Conservation (phyloP, 2,797 vertebrate genomes). For the Aulostomus chinensis region DNA sequence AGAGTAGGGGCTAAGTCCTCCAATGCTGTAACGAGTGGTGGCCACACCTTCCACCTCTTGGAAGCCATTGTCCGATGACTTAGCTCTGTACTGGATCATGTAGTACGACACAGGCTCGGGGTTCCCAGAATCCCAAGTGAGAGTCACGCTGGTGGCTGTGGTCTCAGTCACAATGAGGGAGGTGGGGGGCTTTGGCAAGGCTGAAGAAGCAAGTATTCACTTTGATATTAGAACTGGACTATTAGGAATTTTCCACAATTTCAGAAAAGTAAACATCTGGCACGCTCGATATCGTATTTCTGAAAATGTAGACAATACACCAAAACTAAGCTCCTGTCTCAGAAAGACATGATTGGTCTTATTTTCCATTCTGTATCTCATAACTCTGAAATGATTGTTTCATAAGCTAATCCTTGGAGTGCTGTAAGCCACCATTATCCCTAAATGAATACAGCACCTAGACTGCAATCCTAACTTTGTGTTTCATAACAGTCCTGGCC, state of each 20-base stretch:
- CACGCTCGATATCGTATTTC: constrained; percentile 4
- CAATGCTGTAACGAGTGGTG: constrained; percentile 95
- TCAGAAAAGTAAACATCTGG: constrained; percentile 18
- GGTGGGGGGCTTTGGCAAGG: constrained; percentile 91
- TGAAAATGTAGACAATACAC: constrained; percentile 12
- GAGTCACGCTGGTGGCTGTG: constrained; percentile 93
- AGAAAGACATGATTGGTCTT: constrained; percentile 16
- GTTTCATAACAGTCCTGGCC: constrained; percentile 19
- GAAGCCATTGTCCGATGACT: constrained; percentile 84
- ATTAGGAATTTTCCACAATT: constrained; percentile 12
- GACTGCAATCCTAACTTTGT: constrained; percentile 43
- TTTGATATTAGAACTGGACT: constrained; percentile 10
- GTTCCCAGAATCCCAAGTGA: constrained; percentile 96
- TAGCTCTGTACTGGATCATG: constrained; percentile 92
- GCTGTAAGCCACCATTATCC: constrained; percentile 34
- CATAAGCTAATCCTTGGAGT: constrained; percentile 28
- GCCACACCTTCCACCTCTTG: constrained; percentile 95
- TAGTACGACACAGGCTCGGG: constrained; percentile 92
- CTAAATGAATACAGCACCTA: constrained; percentile 31
- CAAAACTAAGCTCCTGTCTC: not conserved
- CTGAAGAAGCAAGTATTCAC: constrained; percentile 63
- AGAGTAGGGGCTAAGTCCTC: constrained; percentile 93
- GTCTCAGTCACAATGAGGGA: constrained; percentile 92
- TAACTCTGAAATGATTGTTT: constrained; percentile 31
- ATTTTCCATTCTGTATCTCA: constrained; percentile 24